Percentiles rank a stretch among this genome's conserved stretches.
Evolutionary conservation across 2,797 vertebrate genomes (phyloP).

Genomic region (Toxotes lorentzi): DNA sequence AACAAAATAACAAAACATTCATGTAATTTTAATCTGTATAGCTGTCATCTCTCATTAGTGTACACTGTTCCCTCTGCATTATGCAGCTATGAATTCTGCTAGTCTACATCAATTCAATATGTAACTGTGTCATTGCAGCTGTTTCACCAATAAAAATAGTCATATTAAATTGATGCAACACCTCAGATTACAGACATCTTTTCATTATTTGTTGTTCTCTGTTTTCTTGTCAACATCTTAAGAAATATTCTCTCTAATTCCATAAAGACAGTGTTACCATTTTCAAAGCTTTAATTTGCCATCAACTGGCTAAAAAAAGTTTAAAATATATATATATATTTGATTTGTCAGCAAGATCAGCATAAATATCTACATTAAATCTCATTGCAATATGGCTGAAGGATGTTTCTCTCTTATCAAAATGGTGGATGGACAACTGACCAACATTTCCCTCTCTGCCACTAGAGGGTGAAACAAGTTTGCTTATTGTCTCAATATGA

Average conservation of each 20-base stretch:
- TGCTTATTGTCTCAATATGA: neutral
- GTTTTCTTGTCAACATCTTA: neutral
- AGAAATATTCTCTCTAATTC: neutral
- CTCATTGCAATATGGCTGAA: neutral
- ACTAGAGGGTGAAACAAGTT: constrained; percentile 15
- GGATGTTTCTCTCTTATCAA: rapidly evolving
- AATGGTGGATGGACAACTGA: neutral
- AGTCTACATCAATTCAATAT: constrained; percentile 23
- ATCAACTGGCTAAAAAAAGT: neutral
- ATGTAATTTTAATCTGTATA: constrained; percentile 33
- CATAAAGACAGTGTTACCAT: neutral
- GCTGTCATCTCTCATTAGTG: neutral
- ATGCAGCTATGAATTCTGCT: constrained; percentile 9
- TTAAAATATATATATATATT: no score
- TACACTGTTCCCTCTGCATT: neutral
- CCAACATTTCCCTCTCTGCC: neutral
- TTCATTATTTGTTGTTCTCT: constrained; percentile 8
- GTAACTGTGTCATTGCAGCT: constrained; percentile 38
- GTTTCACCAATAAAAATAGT: constrained; percentile 53
- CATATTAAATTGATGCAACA: constrained; percentile 9
- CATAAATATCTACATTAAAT: neutral
- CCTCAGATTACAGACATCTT: constrained; percentile 20
- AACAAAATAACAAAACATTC: constrained; percentile 5
- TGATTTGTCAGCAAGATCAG: no score
- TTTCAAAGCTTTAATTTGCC: neutral